Evolutionary conservation across 2,888 invertebrate species (phyloP), one percentile per base, ranked within the genome.

Genomic region (Oegoconia quadripuncta): DNA sequence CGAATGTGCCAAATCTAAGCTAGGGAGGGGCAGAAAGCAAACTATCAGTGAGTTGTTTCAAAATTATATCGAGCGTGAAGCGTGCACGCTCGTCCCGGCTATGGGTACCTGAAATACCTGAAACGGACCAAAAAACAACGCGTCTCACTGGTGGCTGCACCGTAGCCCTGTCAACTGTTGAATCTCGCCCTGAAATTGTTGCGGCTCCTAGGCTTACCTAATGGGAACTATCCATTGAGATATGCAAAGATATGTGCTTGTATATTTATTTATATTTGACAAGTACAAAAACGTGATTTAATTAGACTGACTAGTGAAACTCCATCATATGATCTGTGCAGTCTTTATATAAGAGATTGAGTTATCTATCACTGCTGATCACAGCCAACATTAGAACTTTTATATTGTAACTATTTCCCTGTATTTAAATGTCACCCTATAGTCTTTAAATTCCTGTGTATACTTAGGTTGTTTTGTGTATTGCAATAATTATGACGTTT

Each of bases 21-120:
- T 88, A 88, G 83, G 88, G 86, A 88, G 82, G 86, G 88, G 88
- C 88, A 88, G 77, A 88, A 88, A 88, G 88, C 88, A 88, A 83
- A 88, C 87, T 82, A 77, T 88, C 82, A 88, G 86, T 88, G 80
- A 88, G 74, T 76, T 80, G 78, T 78, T 73, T 55, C 65, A 64
- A 71, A 60, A 73, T 64, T 61, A 62, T 64, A 64, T 64, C 52
- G 79, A 81, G 80, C 81, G 81, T 77, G 79, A 63, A 57, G 62
- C 60, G 66, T 50, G 58, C 77, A 77, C 81, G 77, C 81, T 77
- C 76, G 63, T 73, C 79, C 72, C 69, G 56, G 68, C 74, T 68
- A 74, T 53, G 69, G 80, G 80, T 77, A 81, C 84, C 83, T 86
- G 82, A 73, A 80, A 82, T 79, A 81, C 84, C 87, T 87, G 87